phyloP scores from a whole-genome alignment of 30 jellyfish, hydroid and myxozoan genomes.

The Chironex yamaguchii region DNA sequence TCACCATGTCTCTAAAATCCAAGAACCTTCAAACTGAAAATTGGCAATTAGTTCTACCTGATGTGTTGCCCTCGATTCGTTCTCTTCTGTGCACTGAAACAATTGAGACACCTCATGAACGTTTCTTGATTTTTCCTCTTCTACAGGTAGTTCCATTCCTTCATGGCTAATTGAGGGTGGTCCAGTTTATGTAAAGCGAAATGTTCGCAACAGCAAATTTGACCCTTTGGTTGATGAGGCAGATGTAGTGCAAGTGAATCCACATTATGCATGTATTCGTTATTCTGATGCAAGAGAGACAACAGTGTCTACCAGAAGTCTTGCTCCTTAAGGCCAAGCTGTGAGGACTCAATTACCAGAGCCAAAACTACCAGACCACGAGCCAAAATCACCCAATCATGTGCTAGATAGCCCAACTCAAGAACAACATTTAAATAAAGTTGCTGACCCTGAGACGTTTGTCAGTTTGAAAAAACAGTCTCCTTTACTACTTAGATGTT shows the following conservation, averaged over 20 bases:
- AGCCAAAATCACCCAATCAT: neutral
- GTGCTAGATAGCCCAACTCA: conserved; percentile 35
- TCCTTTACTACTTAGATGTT: conserved; percentile 25
- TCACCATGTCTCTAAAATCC: conserved; percentile 33
- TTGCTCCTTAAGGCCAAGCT: conserved; percentile 49
- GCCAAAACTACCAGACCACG: neutral
- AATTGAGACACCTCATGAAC: conserved; percentile 61
- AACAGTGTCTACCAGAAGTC: conserved; percentile 18
- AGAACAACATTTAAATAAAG: conserved; percentile 15
- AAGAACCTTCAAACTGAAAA: conserved; percentile 1
- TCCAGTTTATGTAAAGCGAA: conserved; percentile 16
- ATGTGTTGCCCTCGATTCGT: conserved; percentile 42
- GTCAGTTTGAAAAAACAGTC: conserved; percentile 20
- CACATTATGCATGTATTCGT: conserved; percentile 36
- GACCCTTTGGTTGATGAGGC: conserved; percentile 45
- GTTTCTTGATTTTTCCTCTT: neutral
- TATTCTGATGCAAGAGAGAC: conserved; percentile 22
- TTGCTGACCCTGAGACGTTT: conserved; percentile 9
- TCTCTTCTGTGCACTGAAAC: conserved; percentile 56
- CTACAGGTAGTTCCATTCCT: conserved; percentile 28
- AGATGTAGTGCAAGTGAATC: conserved; percentile 17
- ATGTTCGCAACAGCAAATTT: conserved; percentile 32
- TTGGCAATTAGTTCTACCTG: conserved; percentile 51
- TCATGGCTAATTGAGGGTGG: conserved; percentile 29
- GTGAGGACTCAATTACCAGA: conserved; percentile 12